Conservation (phyloP, 2,797 vertebrate species). For the Halcyon badia region DNA sequence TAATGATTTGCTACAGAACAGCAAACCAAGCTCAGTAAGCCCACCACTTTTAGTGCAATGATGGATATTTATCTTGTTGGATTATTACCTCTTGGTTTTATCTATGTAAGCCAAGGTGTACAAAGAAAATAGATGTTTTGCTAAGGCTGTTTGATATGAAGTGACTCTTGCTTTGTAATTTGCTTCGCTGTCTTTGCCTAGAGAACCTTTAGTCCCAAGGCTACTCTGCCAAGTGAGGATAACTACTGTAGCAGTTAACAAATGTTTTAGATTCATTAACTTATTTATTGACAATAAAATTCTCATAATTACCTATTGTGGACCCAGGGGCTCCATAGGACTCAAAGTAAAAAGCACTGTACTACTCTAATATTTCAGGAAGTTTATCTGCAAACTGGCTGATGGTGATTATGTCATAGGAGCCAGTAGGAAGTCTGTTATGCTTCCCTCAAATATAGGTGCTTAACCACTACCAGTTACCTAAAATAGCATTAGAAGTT, state of each 20-base stretch:
- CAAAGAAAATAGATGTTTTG: conserved; percentile 30
- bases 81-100: conserved; percentile 31
- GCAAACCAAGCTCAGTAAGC: conserved; percentile 61
- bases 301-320: not conserved
- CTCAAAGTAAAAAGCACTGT: not conserved
- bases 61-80: conserved; percentile 40
- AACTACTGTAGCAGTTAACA: not conserved
- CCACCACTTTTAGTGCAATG: conserved; percentile 16
- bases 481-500: not conserved
- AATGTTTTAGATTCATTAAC: not conserved
- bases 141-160: conserved; percentile 23
- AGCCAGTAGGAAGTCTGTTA: not conserved
- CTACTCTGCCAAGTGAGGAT: not conserved
- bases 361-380: not conserved
- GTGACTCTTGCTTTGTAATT: not conserved
- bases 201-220: not conserved
- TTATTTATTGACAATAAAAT: not conserved
- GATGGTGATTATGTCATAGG: not conserved
- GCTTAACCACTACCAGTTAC: not conserved
- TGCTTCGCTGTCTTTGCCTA: not conserved
- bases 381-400: not conserved
- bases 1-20: conserved; percentile 25
- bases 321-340: not conserved
- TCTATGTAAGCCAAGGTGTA: not conserved
- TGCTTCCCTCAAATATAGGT: not conserved